A percentile compares a stretch with the other conserved stretches of the same genome.
Evolutionary conservation across 2,113 vertebrate species (phyloP).

Genomic region (Emydura subglobosa): DNA sequence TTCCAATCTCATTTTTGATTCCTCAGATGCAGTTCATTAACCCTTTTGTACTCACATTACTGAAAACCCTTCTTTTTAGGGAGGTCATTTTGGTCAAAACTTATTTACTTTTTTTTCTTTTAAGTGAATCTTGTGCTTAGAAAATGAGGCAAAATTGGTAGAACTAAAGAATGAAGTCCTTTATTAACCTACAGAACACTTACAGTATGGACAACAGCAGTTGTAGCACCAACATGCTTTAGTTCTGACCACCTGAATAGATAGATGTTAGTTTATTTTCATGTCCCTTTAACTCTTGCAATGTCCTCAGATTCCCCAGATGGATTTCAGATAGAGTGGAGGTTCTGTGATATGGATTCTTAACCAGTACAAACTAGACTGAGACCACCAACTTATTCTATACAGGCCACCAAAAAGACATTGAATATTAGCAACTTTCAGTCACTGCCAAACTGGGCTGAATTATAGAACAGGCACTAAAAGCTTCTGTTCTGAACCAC

Average conservation of each 20-base stretch:
- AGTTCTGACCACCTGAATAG: background rate
- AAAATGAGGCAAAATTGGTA: background rate
- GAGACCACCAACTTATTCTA: background rate
- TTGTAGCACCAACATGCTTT: background rate
- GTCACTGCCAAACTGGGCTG: background rate
- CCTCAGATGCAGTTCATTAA: background rate
- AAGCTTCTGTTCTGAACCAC: slow-evolving; percentile 18
- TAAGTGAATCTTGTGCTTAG: background rate
- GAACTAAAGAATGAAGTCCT: background rate
- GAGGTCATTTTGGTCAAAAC: background rate
- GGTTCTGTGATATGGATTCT: background rate
- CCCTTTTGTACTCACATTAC: background rate
- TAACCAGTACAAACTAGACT: background rate
- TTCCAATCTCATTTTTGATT: background rate
- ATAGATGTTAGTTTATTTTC: background rate
- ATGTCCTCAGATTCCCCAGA: background rate
- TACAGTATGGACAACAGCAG: background rate
- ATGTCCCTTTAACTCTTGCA: background rate
- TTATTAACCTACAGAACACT: background rate
- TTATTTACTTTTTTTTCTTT: background rate
- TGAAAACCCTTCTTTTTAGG: background rate
- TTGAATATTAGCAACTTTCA: slow-evolving; percentile 33
- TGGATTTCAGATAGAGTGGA: background rate
- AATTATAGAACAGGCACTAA: slow-evolving; percentile 20
- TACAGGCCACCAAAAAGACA: background rate